Conservation (phyloP, 2,797 vertebrate species). For the Alcedo atthis region DNA sequence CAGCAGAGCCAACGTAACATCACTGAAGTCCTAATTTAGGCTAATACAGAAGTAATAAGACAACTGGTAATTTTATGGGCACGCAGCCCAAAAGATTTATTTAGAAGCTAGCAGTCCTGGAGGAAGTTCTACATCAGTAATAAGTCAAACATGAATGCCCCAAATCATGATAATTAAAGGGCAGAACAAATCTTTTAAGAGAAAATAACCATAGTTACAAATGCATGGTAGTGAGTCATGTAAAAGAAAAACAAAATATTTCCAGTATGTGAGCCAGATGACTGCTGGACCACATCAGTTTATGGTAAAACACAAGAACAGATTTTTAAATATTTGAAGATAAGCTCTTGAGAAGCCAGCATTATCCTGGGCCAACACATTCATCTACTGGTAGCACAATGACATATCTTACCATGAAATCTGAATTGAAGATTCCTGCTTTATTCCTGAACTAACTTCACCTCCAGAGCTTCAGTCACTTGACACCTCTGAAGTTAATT, state of each 20-base stretch:
- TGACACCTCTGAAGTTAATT: background rate
- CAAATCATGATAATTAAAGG: constrained; percentile 2
- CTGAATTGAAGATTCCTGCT: background rate
- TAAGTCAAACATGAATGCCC: constrained; percentile 8
- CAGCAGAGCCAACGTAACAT: background rate
- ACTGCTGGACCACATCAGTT: constrained; percentile 58
- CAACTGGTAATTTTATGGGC: background rate
- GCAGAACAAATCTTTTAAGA: constrained; percentile 35
- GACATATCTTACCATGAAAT: background rate
- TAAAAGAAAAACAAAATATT: constrained; percentile 48
- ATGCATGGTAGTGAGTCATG: constrained; percentile 23
- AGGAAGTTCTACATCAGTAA: background rate
- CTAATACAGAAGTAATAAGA: background rate
- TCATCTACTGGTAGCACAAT: background rate
- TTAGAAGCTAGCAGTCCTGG: background rate
- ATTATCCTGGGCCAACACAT: constrained; percentile 2
- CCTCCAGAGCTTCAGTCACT: background rate
- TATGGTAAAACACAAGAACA: constrained; percentile 46
- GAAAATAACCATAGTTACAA: constrained; percentile 40
- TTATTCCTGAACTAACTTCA: background rate
- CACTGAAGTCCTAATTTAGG: background rate
- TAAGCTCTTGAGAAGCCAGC: constrained; percentile 55
- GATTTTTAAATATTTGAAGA: constrained; percentile 56
- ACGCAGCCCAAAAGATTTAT: background rate
- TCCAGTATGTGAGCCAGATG: constrained; percentile 37